Evolutionary conservation across 1,140 invertebrate genomes (phyloP), one percentile per base, ranked within the genome.

Genomic region (Drosophila willistoni): DNA sequence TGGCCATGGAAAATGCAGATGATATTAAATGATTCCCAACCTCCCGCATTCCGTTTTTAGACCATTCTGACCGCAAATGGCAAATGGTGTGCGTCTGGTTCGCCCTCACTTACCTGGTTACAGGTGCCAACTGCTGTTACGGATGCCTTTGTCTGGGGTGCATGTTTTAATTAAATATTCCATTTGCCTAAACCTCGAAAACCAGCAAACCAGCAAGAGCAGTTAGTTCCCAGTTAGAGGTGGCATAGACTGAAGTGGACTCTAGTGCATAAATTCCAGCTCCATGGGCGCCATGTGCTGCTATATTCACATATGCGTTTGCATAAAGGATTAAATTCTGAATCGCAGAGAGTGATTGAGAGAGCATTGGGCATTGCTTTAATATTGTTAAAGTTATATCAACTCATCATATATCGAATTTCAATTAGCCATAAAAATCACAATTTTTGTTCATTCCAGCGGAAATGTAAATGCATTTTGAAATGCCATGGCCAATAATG

Each of bases 131-230:
- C 36, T 59, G 56, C 14, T 25, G 56, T 59, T 17, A 25, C 54
- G 22, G 74, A 47, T 44, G 59, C 57, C 62, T 76, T 51, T 68
- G 77, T 81, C 67, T 89, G 85, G 56, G 17, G 44, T 12, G 77
- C 73, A 79, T 81, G 83, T 87, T 87, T 87, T 90, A 90, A 89
- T 90, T 90, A 90, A 90, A 90, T 90, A 90, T 90, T 90, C 86
- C 85, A 90, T 90, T 90, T 90, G 72, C 85, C 81, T 85, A 90
- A 85, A 70, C 80, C 77, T 42, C 34, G 73, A 76, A 82, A 82
- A 78, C 78, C 67, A 61, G 72, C 67, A 74, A 73, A 71, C 69
- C 41, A 12, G 34, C 34, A 36, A 36, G 76, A 64, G 66, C 75
- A 82, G 83, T 86, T 85, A 81, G 79, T 81, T 78, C 63, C 65